Conservation (phyloP, 2,888 invertebrate genomes). For the Agrenia bidenticulata region DNA sequence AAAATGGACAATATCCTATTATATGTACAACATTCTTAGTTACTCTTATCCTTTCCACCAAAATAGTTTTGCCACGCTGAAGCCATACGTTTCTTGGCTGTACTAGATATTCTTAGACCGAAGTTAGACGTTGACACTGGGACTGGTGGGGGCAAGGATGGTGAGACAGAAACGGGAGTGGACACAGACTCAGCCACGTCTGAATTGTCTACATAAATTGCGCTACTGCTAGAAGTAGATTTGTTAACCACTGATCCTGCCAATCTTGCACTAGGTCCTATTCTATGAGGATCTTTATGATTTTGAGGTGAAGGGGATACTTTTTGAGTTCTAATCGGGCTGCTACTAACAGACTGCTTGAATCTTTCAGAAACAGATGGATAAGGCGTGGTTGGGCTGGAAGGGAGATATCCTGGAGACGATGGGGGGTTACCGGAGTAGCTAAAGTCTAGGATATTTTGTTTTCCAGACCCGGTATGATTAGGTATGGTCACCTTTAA, state of each 20-base stretch:
- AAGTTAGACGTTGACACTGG: conserved; percentile 41
- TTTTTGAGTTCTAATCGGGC: conserved; percentile 29
- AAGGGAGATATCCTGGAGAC: conserved; percentile 19
- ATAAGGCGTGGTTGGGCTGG: conserved; percentile 34
- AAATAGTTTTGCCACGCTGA: conserved; percentile 49
- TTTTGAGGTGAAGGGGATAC: conserved; percentile 28
- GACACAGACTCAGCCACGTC: conserved; percentile 39
- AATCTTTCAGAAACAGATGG: conserved; percentile 37
- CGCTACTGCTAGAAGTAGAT: conserved; percentile 38
- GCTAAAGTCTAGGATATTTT: conserved; percentile 40
- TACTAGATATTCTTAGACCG: conserved; percentile 49
- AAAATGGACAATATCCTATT: too few species aligned
- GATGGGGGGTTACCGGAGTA: conserved; percentile 36
- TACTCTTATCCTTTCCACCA: conserved; percentile 22
- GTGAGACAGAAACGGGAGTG: conserved; percentile 37
- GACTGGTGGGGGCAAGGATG: conserved; percentile 27
- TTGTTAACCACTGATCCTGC: conserved; percentile 46
- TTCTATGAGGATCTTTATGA: conserved; percentile 19
- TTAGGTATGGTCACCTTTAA: conserved; percentile 30
- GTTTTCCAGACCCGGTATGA: conserved; percentile 19
- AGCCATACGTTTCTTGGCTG: conserved; percentile 49
- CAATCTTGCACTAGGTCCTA: conserved; percentile 26
- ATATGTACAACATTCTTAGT: too few species aligned
- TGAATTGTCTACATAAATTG: conserved; percentile 45
- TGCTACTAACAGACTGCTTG: conserved; percentile 29